Percentiles rank a stretch among this genome's conserved stretches.
Evolutionary conservation across 2,113 vertebrate species (phyloP).

Genomic region (Donacobius atricapilla): DNA sequence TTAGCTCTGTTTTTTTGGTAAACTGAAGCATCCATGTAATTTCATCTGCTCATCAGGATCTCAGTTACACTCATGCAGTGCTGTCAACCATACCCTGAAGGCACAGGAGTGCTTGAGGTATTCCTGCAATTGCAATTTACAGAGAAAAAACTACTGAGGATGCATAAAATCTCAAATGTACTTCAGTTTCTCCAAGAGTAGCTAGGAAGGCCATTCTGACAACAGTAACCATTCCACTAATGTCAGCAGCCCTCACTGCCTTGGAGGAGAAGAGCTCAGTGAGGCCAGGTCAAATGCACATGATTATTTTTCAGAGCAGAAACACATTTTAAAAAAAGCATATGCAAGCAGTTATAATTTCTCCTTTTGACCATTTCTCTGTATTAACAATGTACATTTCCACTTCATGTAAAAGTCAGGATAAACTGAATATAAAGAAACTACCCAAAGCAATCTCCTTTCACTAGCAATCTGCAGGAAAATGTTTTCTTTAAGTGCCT

Average conservation of each 20-base stretch:
- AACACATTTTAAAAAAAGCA: neutral
- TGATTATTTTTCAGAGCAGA: conserved; percentile 10
- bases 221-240: neutral
- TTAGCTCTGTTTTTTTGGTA: neutral
- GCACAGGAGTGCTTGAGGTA: neutral
- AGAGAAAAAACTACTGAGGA: neutral
- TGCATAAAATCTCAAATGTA: neutral
- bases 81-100: conserved; percentile 3
- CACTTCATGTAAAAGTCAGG: neutral
- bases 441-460: neutral
- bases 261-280: neutral
- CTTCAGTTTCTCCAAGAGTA: neutral
- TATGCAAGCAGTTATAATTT: neutral
- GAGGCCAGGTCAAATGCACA: neutral
- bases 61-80: neutral
- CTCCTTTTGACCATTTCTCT: neutral
- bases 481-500: neutral
- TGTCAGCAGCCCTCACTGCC: neutral
- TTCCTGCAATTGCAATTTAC: conserved; percentile 11
- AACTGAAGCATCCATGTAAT: neutral
- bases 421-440: neutral
- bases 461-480: neutral
- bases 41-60: neutral
- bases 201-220: neutral
- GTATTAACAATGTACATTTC: neutral